Evolutionary conservation across 2,797 vertebrate genomes (phyloP).

Genomic region (Smutsia temminckii): DNA sequence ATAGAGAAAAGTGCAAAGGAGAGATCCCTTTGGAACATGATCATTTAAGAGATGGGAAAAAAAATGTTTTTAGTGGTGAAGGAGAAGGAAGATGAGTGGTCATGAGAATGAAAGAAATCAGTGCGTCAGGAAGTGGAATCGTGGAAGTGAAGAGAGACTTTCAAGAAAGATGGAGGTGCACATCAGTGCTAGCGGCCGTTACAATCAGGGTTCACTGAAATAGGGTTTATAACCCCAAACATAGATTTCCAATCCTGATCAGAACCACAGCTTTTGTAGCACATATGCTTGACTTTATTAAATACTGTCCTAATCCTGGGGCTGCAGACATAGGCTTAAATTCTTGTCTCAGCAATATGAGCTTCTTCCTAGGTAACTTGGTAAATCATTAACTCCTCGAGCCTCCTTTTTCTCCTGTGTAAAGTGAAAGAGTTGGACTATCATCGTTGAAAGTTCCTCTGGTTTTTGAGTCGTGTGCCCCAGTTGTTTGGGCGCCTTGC

Average conservation of each 20-base stretch:
- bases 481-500: neutral
- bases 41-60: neutral
- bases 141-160: neutral
- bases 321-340: neutral
- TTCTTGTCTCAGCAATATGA: neutral
- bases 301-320: neutral
- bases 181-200: neutral
- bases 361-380: constrained; percentile 48
- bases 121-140: neutral
- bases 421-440: neutral
- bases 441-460: constrained; percentile 11
- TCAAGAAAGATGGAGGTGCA: neutral
- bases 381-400: constrained; percentile 54
- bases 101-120: neutral
- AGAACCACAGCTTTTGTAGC: neutral
- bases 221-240: neutral
- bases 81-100: neutral
- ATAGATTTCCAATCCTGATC: neutral
- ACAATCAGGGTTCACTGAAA: neutral
- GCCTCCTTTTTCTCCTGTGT: constrained; percentile 42
- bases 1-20: neutral
- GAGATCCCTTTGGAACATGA: neutral
- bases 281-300: neutral
- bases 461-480: constrained; percentile 29
- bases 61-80: neutral